Conservation (phyloP, 2,113 vertebrate species). For the Thermophis baileyi region DNA sequence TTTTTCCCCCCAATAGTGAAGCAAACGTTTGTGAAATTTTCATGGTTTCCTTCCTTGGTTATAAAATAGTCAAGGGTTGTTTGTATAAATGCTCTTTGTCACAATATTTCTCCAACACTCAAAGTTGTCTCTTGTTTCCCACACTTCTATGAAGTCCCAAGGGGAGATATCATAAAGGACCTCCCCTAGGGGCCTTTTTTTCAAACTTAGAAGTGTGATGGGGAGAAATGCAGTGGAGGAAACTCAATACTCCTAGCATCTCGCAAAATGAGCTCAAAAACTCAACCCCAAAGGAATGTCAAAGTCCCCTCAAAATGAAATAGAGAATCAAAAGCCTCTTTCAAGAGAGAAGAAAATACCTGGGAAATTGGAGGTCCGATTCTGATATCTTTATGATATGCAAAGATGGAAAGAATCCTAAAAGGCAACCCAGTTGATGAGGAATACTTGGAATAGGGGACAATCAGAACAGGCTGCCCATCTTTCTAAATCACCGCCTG, state of each 20-base stretch:
- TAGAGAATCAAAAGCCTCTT: background rate
- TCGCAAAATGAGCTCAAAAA: background rate
- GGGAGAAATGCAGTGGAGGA: background rate
- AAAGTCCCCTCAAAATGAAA: background rate
- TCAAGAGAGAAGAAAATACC: background rate
- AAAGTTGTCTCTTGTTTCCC: background rate
- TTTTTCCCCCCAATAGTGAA: background rate
- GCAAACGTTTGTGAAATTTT: background rate
- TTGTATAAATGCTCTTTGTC: background rate
- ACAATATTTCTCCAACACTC: background rate
- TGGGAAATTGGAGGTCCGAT: background rate
- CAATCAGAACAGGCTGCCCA: constrained; percentile 27
- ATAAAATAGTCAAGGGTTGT: background rate
- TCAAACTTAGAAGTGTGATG: background rate
- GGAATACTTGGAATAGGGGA: constrained; percentile 1
- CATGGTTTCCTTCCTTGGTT: background rate
- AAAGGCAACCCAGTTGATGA: background rate
- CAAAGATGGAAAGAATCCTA: background rate
- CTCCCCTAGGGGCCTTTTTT: background rate
- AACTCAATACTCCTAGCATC: background rate
- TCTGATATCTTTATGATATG: background rate
- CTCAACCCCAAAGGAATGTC: background rate
- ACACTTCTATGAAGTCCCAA: background rate
- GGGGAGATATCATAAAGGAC: background rate
- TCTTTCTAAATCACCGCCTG: constrained; percentile 24